Conservation (phyloP, 2,888 invertebrate genomes). For the Acanthosepion pharaonis region DNA sequence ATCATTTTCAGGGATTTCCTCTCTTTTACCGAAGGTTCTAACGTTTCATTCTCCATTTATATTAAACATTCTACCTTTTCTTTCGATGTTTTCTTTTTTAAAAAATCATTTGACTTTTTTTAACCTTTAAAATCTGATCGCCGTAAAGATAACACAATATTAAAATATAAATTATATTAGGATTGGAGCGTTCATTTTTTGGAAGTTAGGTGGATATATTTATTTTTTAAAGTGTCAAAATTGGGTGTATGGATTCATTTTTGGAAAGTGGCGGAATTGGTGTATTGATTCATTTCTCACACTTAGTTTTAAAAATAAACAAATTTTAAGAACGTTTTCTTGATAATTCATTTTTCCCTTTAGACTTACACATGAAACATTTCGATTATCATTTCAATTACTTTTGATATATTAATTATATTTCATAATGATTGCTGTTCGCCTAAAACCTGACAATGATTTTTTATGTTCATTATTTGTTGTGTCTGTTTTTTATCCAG, state of each 20-base stretch:
- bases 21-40: neutral
- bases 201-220: neutral
- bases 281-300: no score
- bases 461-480: neutral
- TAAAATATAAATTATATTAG: neutral
- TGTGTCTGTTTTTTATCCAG: neutral
- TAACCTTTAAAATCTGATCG: neutral
- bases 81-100: neutral
- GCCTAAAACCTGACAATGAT: neutral
- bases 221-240: no score
- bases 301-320: neutral
- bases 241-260: no score
- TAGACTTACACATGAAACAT: neutral
- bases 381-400: no score
- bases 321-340: neutral
- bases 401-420: no score
- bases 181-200: neutral
- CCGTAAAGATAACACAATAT: neutral
- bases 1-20: neutral
- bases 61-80: neutral
- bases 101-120: neutral
- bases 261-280: no score
- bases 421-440: neutral
- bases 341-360: neutral
- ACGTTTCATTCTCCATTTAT: neutral